Base-by-base conservation (phyloP, 2,797 vertebrate species). In the Acridotheres tristis region DNA sequence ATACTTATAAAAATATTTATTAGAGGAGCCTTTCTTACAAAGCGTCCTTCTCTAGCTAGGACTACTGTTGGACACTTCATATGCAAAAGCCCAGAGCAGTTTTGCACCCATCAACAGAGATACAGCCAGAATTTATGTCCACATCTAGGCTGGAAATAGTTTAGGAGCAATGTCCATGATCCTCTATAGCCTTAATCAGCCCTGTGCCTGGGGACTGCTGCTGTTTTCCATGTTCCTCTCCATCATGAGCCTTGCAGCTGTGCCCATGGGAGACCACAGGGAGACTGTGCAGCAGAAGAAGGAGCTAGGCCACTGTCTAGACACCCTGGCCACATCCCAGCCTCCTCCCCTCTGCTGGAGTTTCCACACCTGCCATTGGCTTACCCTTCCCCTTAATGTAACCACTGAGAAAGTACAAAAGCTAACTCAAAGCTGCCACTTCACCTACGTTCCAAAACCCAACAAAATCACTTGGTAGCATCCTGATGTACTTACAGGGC, bases 401-500 rank as follows among this genome's bases (percentile, higher is more conserved):
- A 76, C 38, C 13, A 18, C 48, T 17, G 40, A 67, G 40, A 21
- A 69, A 59, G 30, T 30, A 38, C 32, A 62, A 67, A 27, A 0
- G 0, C 47, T 30, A 72, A 53, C 47, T 78, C 63, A 34, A 79
- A 45, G 38, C 10, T 78, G 53, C 13, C 19, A 7, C n/a, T 81
- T 81, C 21, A 16, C 16, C 61, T 53, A 5, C 0, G 0, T 65
- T 19, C 58, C 73, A 61, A 75, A 77, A 40, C 2, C 11, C 45
- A 51, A 11, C 14, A 10, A 65, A 87, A 63, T 61, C 1, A 3
- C 34, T 27, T 30, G 20, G 54, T 29, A 27, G 25, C 16, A 22
- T 79, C 43, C 43, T 66, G 57, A 32, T 1, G 21, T 30, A 97
- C 98, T 98, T 96, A 98, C 97, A 11, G 92, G 65, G 72, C 79